These are phyloP conservation scores for Rhea americana DNA, from an alignment of 2,113 vertebrate genomes.

Conservation along the genomic window DNA sequence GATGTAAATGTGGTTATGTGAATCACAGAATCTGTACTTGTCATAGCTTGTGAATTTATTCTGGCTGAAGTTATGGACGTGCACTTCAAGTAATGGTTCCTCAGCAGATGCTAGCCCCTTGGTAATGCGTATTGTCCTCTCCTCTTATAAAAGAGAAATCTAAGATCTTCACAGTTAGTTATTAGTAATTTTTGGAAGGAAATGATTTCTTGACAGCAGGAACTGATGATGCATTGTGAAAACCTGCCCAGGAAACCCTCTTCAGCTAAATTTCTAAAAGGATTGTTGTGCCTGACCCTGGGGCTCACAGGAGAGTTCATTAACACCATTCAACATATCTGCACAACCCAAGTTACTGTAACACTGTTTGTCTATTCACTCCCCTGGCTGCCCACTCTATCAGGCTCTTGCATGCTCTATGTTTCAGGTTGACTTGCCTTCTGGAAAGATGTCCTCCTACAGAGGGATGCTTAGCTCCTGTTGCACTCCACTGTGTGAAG, in stretches of 20 bases:
- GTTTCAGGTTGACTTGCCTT: background rate
- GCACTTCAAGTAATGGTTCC: background rate
- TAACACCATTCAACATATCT: background rate
- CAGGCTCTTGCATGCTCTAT: background rate
- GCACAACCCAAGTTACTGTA: rapidly evolving
- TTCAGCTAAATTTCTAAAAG: background rate
- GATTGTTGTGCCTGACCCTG: background rate
- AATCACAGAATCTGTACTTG: background rate
- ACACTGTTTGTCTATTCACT: background rate
- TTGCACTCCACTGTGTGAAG: background rate
- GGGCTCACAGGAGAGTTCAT: background rate
- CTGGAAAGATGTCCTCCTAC: constrained; percentile 31
- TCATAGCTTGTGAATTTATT: background rate
- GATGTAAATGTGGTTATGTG: rapidly evolving
- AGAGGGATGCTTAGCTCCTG: constrained; percentile 25
- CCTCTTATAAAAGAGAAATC: background rate
- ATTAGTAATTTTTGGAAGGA: background rate
- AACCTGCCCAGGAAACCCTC: background rate
- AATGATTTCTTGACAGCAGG: background rate
- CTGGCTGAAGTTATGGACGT: background rate
- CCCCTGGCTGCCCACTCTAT: background rate
- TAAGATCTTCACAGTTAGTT: background rate
- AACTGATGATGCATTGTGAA: background rate
- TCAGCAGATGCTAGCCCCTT: background rate
- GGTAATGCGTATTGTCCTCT: background rate